These are phyloP conservation scores for Thunnus thynnus DNA, from an alignment of 2,113 vertebrate species.

Conservation along the genomic window DNA sequence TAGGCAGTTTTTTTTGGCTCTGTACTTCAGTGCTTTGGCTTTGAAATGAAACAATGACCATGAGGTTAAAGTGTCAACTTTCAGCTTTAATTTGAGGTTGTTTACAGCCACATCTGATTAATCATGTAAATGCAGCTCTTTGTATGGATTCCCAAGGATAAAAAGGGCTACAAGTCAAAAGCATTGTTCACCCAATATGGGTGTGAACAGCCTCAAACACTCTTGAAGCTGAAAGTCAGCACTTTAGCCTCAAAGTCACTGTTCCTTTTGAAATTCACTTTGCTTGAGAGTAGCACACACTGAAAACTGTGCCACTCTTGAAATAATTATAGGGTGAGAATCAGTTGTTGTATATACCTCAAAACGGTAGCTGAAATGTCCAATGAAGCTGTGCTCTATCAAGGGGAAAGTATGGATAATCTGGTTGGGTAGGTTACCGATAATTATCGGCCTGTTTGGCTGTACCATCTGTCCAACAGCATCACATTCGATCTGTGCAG, in stretches of 20 bases:
- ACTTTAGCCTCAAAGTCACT: background rate
- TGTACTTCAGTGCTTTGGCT: background rate
- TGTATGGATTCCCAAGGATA: background rate
- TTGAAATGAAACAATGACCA: slow-evolving; percentile 7
- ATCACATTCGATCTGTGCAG: background rate
- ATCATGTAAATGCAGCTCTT: background rate
- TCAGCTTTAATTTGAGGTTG: background rate
- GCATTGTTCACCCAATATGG: background rate
- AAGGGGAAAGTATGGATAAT: background rate
- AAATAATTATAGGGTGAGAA: background rate
- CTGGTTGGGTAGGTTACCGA: background rate
- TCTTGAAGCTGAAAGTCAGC: background rate
- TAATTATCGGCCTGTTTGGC: background rate
- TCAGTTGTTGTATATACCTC: background rate
- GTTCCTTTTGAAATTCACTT: slow-evolving; percentile 2
- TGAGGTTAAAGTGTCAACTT: slow-evolving; percentile 2
- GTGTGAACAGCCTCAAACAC: background rate
- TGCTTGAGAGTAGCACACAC: background rate
- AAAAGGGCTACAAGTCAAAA: background rate
- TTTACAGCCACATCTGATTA: background rate
- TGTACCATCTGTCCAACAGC: background rate
- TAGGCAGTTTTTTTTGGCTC: slow-evolving; percentile 15
- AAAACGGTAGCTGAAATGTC: background rate
- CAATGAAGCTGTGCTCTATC: background rate
- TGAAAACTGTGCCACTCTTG: background rate